Evolutionary conservation across 35 echinoderm and acorn worm species (phyloP).

Genomic region (Ptychodera flava): DNA sequence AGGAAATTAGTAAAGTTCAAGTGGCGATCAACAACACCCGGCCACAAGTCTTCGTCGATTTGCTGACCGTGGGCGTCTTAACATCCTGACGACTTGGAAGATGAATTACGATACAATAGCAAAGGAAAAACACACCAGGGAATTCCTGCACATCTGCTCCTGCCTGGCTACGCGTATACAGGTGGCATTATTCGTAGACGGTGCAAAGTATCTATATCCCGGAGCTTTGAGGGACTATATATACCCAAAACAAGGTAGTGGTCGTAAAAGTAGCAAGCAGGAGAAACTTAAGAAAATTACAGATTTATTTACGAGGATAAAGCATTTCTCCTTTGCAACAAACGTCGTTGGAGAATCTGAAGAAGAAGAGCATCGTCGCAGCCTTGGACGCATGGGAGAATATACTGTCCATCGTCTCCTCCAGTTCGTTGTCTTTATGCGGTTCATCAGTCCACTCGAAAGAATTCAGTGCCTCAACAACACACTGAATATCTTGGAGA

Average conservation of each 20-base stretch:
- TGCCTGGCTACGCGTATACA: not conserved
- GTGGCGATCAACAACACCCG: too few relatives aligned
- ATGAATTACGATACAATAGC: not conserved
- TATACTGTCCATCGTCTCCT: not conserved
- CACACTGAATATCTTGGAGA: not conserved
- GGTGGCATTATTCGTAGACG: not conserved
- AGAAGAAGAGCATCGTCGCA: not conserved
- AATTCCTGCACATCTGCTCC: not conserved
- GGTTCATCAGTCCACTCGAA: not conserved
- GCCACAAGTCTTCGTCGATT: not conserved
- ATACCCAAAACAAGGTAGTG: not conserved
- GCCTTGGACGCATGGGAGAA: not conserved
- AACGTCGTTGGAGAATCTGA: not conserved
- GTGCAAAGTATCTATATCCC: not conserved
- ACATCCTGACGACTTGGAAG: not conserved
- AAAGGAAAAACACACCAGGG: too few relatives aligned
- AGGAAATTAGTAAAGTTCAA: too few relatives aligned
- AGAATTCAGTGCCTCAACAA: not conserved
- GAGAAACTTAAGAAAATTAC: not conserved
- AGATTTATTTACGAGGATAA: not conserved
- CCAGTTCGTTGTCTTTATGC: not conserved
- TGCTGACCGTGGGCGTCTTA: not conserved
- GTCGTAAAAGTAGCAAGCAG: not conserved
- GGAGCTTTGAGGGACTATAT: not conserved
- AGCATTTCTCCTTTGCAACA: not conserved